These are phyloP conservation scores for Eupelmus urozonus DNA, from an alignment of 2,888 invertebrate genomes.

Conservation along the genomic window DNA sequence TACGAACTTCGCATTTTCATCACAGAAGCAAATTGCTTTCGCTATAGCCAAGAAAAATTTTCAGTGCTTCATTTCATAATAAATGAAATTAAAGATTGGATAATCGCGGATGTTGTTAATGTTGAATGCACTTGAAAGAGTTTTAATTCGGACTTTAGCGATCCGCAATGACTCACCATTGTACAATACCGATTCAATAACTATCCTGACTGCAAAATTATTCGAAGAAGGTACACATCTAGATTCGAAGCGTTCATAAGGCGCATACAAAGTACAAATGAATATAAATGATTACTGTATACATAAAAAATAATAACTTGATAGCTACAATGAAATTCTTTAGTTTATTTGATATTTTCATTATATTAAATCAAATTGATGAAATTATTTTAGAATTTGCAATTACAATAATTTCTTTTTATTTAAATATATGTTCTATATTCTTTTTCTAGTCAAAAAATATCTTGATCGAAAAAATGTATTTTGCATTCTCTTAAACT, in stretches of 20 bases:
- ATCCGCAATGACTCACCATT: constrained; percentile 40
- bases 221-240: constrained; percentile 43
- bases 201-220: constrained; percentile 33
- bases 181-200: constrained; percentile 8
- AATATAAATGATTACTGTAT: constrained; percentile 39
- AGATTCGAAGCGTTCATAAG: constrained; percentile 37
- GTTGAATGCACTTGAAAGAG: constrained; percentile 22
- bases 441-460: too few species aligned
- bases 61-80: background rate
- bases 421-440: too few species aligned
- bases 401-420: background rate
- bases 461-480: too few species aligned
- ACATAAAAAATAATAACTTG: constrained; percentile 20
- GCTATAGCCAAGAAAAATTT: constrained; percentile 16
- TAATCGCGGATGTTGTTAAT: constrained; percentile 13
- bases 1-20: constrained; percentile 66
- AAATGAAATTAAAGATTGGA: too few species aligned
- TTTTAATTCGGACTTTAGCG: constrained; percentile 36
- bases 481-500: too few species aligned
- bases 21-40: constrained; percentile 70
- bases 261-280: constrained; percentile 41
- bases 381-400: background rate
- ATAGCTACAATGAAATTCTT: constrained; percentile 11
- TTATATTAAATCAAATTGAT: background rate
- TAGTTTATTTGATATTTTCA: background rate